These are phyloP conservation scores for Cactoblastis cactorum DNA, from an alignment of 2,888 invertebrate species.

Conservation along the genomic window DNA sequence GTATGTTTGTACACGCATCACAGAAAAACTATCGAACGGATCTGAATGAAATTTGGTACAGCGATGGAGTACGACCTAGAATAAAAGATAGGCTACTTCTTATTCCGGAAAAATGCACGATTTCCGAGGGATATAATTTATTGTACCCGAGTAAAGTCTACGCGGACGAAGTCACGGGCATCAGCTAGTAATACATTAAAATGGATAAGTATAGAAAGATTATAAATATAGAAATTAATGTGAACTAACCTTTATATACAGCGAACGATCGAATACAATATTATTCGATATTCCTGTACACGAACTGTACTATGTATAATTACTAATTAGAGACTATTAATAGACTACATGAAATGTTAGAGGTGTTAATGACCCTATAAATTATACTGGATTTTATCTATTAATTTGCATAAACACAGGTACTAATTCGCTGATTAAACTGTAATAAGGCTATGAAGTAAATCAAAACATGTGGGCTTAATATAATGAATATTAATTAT, in stretches of 20 bases:
- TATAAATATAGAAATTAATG: no score
- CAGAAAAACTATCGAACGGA: no score
- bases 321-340: constrained; percentile 8
- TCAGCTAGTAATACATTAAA: no score
- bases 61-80: no score
- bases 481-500: not conserved
- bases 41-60: no score
- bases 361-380: constrained; percentile 13
- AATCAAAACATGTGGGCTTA: constrained; percentile 1
- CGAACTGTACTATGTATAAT: constrained; percentile 5
- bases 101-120: no score
- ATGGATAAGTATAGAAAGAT: no score
- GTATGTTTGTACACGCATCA: no score
- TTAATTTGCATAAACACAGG: constrained; percentile 10
- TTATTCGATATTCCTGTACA: not conserved
- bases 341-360: constrained; percentile 1
- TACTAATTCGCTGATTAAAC: not conserved
- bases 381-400: constrained; percentile 6
- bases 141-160: no score
- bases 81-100: no score
- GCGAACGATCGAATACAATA: not conserved
- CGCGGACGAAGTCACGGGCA: no score
- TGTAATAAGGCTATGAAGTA: not conserved
- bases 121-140: no score
- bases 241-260: not conserved